These are phyloP conservation scores for Cyclina sinensis DNA, from an alignment of 1,140 invertebrate species.

Conservation along the genomic window DNA sequence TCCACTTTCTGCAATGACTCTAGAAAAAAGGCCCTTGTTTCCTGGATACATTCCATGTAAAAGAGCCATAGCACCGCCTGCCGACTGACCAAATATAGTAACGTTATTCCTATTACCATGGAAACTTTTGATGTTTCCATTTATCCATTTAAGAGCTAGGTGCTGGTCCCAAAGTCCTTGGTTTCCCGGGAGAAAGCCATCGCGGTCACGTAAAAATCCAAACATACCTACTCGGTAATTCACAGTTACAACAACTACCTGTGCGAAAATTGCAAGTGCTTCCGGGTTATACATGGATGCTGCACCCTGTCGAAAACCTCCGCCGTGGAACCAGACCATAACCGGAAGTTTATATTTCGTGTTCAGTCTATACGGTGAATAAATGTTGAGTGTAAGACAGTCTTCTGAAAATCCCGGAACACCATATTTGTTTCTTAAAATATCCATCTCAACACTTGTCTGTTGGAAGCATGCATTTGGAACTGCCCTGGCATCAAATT, in stretches of 20 bases:
- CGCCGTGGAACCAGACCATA: slow-evolving; percentile 58
- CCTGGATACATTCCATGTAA: slow-evolving; percentile 55
- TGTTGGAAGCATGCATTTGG: neutral
- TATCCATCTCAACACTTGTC: neutral
- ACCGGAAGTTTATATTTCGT: neutral
- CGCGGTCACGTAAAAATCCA: slow-evolving; percentile 31
- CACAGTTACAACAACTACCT: slow-evolving; percentile 57
- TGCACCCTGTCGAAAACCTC: slow-evolving; percentile 10
- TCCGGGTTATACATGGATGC: neutral
- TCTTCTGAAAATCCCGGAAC: slow-evolving; percentile 86
- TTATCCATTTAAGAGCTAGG: slow-evolving; percentile 49
- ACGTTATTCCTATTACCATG: slow-evolving; percentile 1
- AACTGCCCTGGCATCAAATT: neutral
- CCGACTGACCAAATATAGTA: slow-evolving; percentile 49
- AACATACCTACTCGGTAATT: slow-evolving; percentile 55
- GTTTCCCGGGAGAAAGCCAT: slow-evolving; percentile 8
- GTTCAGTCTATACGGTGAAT: neutral
- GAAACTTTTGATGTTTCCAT: slow-evolving; percentile 35
- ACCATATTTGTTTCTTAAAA: neutral
- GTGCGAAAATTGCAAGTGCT: neutral
- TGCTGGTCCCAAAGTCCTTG: slow-evolving; percentile 59
- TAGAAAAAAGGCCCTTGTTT: slow-evolving; percentile 30
- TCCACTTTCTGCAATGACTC: slow-evolving; percentile 51
- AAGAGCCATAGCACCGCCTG: slow-evolving; percentile 7
- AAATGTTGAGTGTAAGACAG: slow-evolving; percentile 45